Conservation (phyloP, 2,797 vertebrate species). For the Poeciliopsis paucimaculata region DNA sequence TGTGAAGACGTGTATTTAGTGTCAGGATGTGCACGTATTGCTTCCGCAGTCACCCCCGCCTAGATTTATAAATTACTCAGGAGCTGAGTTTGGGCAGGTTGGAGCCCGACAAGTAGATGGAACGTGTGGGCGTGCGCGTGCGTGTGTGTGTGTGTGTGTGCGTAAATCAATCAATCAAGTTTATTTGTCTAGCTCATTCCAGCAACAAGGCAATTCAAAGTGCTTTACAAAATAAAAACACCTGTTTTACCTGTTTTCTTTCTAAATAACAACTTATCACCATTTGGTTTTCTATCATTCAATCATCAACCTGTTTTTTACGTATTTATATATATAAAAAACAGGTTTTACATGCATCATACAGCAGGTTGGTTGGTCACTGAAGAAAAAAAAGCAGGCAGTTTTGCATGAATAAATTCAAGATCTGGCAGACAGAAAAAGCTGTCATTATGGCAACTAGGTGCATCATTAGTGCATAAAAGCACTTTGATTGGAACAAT, state of each 20-base stretch:
- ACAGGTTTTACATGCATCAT: background rate
- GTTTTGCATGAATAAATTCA: background rate
- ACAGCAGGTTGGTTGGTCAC: background rate
- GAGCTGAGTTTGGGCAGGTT: slow-evolving; percentile 72
- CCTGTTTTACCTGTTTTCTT: background rate
- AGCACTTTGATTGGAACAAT: background rate
- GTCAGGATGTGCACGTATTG: slow-evolving; percentile 75
- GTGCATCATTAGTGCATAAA: slow-evolving; percentile 1
- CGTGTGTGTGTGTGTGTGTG: no score
- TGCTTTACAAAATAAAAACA: background rate
- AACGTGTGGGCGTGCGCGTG: background rate
- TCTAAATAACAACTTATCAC: background rate
- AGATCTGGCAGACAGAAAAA: background rate
- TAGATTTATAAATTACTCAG: slow-evolving; percentile 80
- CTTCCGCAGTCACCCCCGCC: slow-evolving; percentile 67
- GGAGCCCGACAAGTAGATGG: slow-evolving; percentile 69
- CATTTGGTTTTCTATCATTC: background rate
- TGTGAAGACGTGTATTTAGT: slow-evolving; percentile 78
- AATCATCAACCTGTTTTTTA: no score
- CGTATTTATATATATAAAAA: background rate
- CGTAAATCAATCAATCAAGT: background rate
- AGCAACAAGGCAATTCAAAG: no score
- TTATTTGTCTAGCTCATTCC: no score
- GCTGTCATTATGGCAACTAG: background rate
- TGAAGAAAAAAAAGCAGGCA: background rate